phyloP scores from a whole-genome alignment of 1,140 invertebrate species.

The Physella acuta region DNA sequence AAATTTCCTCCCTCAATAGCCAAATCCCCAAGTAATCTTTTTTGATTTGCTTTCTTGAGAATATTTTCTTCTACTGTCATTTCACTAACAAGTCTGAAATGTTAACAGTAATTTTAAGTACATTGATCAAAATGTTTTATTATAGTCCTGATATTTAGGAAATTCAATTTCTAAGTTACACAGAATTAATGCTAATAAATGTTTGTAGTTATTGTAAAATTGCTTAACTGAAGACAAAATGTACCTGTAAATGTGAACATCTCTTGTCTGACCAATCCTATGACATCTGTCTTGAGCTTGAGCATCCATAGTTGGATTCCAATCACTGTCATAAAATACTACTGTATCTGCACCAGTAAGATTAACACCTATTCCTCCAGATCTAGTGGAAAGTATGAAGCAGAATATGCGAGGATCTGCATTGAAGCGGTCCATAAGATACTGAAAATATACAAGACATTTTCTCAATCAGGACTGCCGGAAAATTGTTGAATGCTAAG shows the following conservation, averaged over 20 bases:
- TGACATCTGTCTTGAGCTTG: slow-evolving; percentile 97
- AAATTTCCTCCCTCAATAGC: slow-evolving; percentile 99
- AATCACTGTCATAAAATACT: slow-evolving; percentile 99
- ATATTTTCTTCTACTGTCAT: slow-evolving; percentile 99
- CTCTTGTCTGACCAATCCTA: slow-evolving; percentile 97
- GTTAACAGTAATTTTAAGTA: slow-evolving; percentile 17
- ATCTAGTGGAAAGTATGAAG: slow-evolving; percentile 96
- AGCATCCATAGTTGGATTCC: slow-evolving; percentile 99
- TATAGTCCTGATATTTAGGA: too few relatives aligned
- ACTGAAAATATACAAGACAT: slow-evolving; percentile 21
- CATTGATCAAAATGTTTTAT: background rate
- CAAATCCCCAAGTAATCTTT: slow-evolving; percentile 90
- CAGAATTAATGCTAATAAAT: too few relatives aligned
- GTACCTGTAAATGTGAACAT: slow-evolving; percentile 96
- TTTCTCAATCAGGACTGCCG: too few relatives aligned
- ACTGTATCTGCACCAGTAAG: slow-evolving; percentile 98
- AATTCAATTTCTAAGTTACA: too few relatives aligned
- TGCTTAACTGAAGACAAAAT: slow-evolving; percentile 8
- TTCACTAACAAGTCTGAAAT: slow-evolving; percentile 84
- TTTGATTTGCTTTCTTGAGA: slow-evolving; percentile 97
- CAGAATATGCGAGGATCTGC: slow-evolving; percentile 91
- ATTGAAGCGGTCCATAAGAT: slow-evolving; percentile 93
- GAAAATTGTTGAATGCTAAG: background rate
- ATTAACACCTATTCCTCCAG: slow-evolving; percentile 97
- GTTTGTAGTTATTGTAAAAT: too few relatives aligned